phyloP scores from a whole-genome alignment of 2,797 vertebrate species.

The Phalloptychus januarius region DNA sequence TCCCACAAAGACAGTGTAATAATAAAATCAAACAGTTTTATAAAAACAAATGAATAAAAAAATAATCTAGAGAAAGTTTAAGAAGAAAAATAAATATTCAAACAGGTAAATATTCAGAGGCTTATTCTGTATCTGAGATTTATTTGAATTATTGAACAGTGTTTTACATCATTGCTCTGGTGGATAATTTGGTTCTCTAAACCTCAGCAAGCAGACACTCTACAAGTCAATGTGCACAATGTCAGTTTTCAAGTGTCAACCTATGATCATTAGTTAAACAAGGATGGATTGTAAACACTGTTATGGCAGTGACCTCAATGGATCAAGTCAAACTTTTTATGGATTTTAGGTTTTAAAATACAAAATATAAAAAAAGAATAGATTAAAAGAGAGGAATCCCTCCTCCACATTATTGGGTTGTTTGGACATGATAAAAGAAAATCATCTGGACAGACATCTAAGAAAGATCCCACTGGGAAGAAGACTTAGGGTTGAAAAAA shows the following conservation, averaged over 20 bases:
- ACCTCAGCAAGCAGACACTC: not conserved
- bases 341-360: not conserved
- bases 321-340: not conserved
- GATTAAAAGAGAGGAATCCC: not conserved
- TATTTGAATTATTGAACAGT: too few relatives aligned
- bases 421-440: not conserved
- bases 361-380: not conserved
- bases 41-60: not conserved
- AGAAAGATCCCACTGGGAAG: not conserved
- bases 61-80: not conserved
- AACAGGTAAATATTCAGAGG: not conserved
- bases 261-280: not conserved
- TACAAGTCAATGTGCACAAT: not conserved
- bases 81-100: not conserved
- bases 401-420: not conserved
- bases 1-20: not conserved
- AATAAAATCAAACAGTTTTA: not conserved
- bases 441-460: not conserved
- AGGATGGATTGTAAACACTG: not conserved
- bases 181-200: not conserved
- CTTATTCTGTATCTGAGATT: not conserved
- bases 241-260: not conserved
- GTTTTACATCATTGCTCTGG: not conserved
- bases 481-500: not conserved
- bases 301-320: not conserved